Percentiles rank a stretch among this genome's conserved stretches.
These are phyloP conservation scores for Drosophila miranda DNA, from an alignment of 1,140 invertebrate species.

Conservation along the genomic window DNA sequence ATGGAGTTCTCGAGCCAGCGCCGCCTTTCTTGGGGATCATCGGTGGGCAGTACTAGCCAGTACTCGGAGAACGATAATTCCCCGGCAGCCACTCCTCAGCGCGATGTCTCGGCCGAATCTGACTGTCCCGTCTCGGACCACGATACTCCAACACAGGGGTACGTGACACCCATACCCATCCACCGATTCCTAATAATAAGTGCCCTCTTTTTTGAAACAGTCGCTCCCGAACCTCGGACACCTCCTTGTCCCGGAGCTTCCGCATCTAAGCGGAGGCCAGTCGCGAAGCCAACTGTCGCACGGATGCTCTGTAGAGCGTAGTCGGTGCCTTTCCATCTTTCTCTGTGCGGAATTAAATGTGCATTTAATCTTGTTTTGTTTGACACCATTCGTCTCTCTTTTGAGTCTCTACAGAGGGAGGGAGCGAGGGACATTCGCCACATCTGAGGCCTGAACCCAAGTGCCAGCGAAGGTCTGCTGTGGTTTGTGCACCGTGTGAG, in stretches of 20 bases:
- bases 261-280: constrained; percentile 35
- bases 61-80: constrained; percentile 47
- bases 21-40: background rate
- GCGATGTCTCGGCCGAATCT: background rate
- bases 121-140: constrained; percentile 24
- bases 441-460: constrained; percentile 11
- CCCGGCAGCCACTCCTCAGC: background rate
- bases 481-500: background rate
- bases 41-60: background rate
- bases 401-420: background rate
- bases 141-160: constrained; percentile 15
- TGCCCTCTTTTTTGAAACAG: background rate
- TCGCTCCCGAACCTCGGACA: constrained; percentile 11
- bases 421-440: constrained; percentile 23
- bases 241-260: constrained; percentile 26
- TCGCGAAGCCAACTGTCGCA: too few relatives aligned
- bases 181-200: background rate
- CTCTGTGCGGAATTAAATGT: constrained; percentile 44
- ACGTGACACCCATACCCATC: background rate
- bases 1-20: constrained; percentile 22
- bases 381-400: constrained; percentile 1
- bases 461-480: constrained; percentile 5
- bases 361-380: constrained; percentile 59
- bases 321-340: background rate
- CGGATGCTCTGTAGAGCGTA: background rate